Evolutionary conservation across 1,140 invertebrate genomes (phyloP), one percentile per base, ranked within the genome.

Genomic region (Lepidurus arcticus): DNA sequence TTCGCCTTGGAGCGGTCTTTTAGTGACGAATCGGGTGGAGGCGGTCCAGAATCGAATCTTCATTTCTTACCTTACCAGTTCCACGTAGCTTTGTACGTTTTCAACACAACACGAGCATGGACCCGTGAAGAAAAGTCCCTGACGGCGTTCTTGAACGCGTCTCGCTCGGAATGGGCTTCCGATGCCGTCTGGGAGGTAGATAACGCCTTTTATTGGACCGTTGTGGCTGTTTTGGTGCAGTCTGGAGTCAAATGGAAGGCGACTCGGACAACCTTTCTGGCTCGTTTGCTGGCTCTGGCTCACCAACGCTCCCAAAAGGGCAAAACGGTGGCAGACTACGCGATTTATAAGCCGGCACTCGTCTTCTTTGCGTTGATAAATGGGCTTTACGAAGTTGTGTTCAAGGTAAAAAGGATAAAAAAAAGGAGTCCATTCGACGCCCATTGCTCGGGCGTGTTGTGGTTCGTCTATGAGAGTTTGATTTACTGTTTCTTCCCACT

Each of bases 1-100:
- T 98, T 98, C 87, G 94, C 96, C 0, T 91, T 94, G 84, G 96
- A 97, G 82, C 94, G 94, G 83, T 94, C 93, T 78, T 98, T 99
- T 87, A 96, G 97, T 84, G 95, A 98, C 84, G 96, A 98, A 85
- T 96, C 94, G 26, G 96, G 96, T 13, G 97, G 97, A 80, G 97
- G 97, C 80, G 94, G 97, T 16, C 94, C 94, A 10, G 94, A 98
- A 83, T 98, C 95, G 42, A 99, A 99, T 86, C 93, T 98, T 91
- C 95, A 98, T 85, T 90, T 98, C 81, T 89, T 98, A 77, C 96
- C 97, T 26, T 98, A 98, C 85, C 87, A 98, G 44, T 89, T 96
- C 78, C 96, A 98, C 84, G 96, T 97, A 89, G 93, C 94, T 24
- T 90, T 98, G 3, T 98, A 98, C 85, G 93, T 98, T 74, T 92